A percentile compares a stretch with the other conserved stretches of the same genome.
Conservation (phyloP, 1,140 invertebrate genomes). For the Drosophila kohkoa region DNA sequence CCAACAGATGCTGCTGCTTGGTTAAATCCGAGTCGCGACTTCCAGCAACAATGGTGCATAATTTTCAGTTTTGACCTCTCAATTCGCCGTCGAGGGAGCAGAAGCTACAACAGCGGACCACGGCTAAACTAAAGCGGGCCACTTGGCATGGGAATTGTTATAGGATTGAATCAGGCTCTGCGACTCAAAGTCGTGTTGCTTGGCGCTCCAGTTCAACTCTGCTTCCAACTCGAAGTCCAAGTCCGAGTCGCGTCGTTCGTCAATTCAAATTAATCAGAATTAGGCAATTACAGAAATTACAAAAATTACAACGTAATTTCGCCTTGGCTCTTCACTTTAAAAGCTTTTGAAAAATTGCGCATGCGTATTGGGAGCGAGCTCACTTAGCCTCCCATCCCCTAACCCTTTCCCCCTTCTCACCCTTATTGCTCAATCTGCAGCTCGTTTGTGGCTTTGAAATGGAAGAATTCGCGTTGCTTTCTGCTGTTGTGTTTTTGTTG, state of each 20-base stretch:
- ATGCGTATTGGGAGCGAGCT: conserved; percentile 71
- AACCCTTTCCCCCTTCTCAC: neutral
- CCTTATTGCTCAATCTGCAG: conserved; percentile 20
- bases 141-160: conserved; percentile 25
- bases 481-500: neutral
- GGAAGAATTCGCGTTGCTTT: neutral
- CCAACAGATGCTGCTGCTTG: conserved; percentile 14
- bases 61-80: conserved; percentile 80
- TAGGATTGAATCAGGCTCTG: conserved; percentile 4
- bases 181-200: conserved; percentile 15
- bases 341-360: conserved; percentile 84
- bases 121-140: conserved; percentile 39
- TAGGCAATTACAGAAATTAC: conserved; percentile 84
- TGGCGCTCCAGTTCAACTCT: conserved; percentile 42
- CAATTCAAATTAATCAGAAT: conserved; percentile 84
- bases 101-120: neutral
- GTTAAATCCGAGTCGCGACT: conserved; percentile 29
- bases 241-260: conserved; percentile 36
- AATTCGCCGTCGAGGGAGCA: conserved; percentile 67
- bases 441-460: conserved; percentile 42
- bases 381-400: neutral
- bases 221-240: neutral
- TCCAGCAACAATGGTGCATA: conserved; percentile 74
- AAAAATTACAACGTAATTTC: conserved; percentile 84
- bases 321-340: conserved; percentile 72